Percentiles rank a stretch among this genome's conserved stretches.
phyloP scores from a whole-genome alignment of 2,797 vertebrate genomes.

The Hyperoplus lanceolatus region DNA sequence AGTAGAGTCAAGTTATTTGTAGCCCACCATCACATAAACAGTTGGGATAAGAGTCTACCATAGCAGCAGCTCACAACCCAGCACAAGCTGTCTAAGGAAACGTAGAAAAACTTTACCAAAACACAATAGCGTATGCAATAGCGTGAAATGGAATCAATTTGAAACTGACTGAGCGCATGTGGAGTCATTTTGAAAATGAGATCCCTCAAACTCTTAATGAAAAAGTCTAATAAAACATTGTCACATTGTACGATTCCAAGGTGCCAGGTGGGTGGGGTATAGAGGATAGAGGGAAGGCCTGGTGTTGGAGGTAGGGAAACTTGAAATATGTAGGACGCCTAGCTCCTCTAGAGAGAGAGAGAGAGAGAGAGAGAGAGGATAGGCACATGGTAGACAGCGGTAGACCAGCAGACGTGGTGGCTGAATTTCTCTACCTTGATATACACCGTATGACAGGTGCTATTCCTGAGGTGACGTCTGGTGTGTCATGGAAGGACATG shows the following conservation, averaged over 20 bases:
- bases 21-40: background rate
- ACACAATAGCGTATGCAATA: background rate
- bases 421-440: constrained; percentile 30
- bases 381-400: constrained; percentile 20
- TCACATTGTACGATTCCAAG: constrained; percentile 15
- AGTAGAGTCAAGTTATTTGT: background rate
- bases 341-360: constrained; percentile 6
- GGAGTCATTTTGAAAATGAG: background rate
- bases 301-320: background rate
- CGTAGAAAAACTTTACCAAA: background rate
- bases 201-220: background rate
- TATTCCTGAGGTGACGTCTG: constrained; percentile 4
- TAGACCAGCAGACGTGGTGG: constrained; percentile 1
- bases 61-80: background rate
- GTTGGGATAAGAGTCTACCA: background rate
- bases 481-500: background rate
- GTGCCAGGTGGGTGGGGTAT: constrained; percentile 19
- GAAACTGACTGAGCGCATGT: background rate
- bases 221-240: constrained; percentile 12
- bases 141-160: background rate
- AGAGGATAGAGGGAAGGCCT: constrained; percentile 7
- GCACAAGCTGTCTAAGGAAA: background rate
- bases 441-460: constrained; percentile 1
- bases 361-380: too few relatives aligned
- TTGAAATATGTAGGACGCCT: constrained; percentile 17